phyloP scores from a whole-genome alignment of 2,888 invertebrate species.

The Macroteleia sp. region DNA sequence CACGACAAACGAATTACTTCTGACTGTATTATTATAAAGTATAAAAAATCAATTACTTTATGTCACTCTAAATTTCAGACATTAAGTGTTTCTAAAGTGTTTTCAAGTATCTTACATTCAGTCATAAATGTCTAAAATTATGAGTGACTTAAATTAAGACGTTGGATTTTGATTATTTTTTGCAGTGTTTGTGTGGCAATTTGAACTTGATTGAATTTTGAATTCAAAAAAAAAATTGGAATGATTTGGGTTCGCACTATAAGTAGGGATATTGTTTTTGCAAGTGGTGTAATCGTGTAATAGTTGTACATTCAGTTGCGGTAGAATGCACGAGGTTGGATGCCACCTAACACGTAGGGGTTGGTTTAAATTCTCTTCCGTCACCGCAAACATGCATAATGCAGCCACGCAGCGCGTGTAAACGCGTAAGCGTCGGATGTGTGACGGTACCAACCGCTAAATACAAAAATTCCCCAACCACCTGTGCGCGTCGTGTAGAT shows the following conservation, averaged over 20 bases:
- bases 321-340: constrained; percentile 52
- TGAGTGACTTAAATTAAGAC: no score
- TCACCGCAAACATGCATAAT: constrained; percentile 84
- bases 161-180: no score
- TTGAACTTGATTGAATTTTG: not conserved
- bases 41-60: no score
- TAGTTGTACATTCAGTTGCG: constrained; percentile 51
- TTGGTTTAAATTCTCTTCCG: constrained; percentile 83
- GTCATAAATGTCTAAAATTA: no score
- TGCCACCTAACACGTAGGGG: constrained; percentile 64
- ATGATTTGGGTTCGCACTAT: constrained; percentile 1
- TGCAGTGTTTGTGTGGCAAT: not conserved
- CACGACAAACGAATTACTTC: no score
- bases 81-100: no score
- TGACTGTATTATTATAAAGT: no score
- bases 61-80: no score
- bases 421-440: constrained; percentile 76
- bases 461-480: constrained; percentile 84
- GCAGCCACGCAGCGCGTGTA: constrained; percentile 80
- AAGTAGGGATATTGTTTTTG: constrained; percentile 49
- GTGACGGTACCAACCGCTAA: constrained; percentile 80
- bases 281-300: constrained; percentile 41
- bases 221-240: not conserved
- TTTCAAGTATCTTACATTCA: no score
- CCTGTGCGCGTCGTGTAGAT: constrained; percentile 76